Percentiles rank a stretch among this genome's conserved stretches.
phyloP scores from a whole-genome alignment of 2,888 invertebrate genomes.

The Eupithecia pulchellata region DNA sequence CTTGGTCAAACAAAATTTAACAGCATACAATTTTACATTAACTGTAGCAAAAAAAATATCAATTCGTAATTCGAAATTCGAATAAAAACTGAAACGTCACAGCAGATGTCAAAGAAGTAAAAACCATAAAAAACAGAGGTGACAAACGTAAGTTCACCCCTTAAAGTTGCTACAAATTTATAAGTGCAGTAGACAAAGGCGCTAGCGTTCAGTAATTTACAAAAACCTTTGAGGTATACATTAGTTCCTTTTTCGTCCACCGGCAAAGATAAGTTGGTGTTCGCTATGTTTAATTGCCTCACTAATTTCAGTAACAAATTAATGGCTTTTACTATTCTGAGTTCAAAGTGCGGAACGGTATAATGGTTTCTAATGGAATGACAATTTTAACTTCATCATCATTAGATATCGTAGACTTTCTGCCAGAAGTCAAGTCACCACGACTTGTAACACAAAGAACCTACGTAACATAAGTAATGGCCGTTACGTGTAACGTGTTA shows the following conservation, averaged over 20 bases:
- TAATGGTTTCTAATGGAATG: conserved; percentile 18
- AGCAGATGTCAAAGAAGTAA: conserved; percentile 38
- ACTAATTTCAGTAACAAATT: conserved; percentile 59
- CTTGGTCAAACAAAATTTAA: too few species aligned
- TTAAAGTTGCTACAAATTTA: background rate
- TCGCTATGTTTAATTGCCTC: conserved; percentile 59
- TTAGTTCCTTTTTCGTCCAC: background rate
- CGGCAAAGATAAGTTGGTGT: conserved; percentile 39
- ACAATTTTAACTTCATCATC: conserved; percentile 4
- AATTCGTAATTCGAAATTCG: conserved; percentile 10
- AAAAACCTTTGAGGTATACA: background rate
- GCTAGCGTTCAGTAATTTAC: background rate
- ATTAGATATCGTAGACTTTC: background rate
- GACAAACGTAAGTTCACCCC: conserved; percentile 28
- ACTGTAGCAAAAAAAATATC: background rate
- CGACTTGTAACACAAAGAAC: too few species aligned
- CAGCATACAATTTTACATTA: too few species aligned
- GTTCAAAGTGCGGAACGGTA: conserved; percentile 47
- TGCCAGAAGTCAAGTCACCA: too few species aligned
- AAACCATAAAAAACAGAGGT: conserved; percentile 34
- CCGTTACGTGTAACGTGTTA: too few species aligned
- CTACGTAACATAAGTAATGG: too few species aligned
- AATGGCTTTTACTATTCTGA: conserved; percentile 50
- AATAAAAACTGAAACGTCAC: conserved; percentile 22
- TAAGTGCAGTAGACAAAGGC: background rate